Evolutionary conservation across 2,888 invertebrate genomes (phyloP).

Genomic region (Dascillus cervinus): DNA sequence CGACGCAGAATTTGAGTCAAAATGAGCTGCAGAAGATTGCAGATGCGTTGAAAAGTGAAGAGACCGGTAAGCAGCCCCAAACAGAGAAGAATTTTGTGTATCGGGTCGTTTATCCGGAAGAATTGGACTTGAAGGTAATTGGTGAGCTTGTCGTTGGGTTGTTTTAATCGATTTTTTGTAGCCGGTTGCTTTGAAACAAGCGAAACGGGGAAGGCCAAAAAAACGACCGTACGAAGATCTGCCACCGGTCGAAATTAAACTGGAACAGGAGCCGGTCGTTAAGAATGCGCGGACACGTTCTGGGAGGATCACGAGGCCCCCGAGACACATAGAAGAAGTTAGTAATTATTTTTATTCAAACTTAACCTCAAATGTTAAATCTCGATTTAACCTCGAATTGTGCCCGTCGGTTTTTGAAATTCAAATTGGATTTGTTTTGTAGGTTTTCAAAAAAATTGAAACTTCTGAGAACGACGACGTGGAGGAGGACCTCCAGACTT

Average conservation of each 20-base stretch:
- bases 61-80: constrained; percentile 3
- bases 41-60: constrained; percentile 8
- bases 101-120: constrained; percentile 34
- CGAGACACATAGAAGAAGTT: constrained; percentile 33
- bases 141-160: too few relatives aligned
- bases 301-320: constrained; percentile 34
- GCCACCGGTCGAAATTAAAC: constrained; percentile 6
- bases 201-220: constrained; percentile 30
- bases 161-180: constrained; percentile 13
- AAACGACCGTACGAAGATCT: constrained; percentile 21
- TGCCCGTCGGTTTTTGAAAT: background rate
- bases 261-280: constrained; percentile 8
- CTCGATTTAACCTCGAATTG: background rate
- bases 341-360: constrained; percentile 2
- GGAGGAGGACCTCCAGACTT: constrained; percentile 25
- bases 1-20: constrained; percentile 13
- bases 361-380: too few relatives aligned
- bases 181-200: constrained; percentile 17
- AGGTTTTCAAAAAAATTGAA: constrained; percentile 34
- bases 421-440: constrained; percentile 7
- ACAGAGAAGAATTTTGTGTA: constrained; percentile 23
- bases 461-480: constrained; percentile 17
- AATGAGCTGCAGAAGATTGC: constrained; percentile 14
- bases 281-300: constrained; percentile 32
- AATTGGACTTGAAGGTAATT: constrained; percentile 30